phyloP scores from a whole-genome alignment of 2,888 invertebrate genomes.

The Parasteatoda lunata region DNA sequence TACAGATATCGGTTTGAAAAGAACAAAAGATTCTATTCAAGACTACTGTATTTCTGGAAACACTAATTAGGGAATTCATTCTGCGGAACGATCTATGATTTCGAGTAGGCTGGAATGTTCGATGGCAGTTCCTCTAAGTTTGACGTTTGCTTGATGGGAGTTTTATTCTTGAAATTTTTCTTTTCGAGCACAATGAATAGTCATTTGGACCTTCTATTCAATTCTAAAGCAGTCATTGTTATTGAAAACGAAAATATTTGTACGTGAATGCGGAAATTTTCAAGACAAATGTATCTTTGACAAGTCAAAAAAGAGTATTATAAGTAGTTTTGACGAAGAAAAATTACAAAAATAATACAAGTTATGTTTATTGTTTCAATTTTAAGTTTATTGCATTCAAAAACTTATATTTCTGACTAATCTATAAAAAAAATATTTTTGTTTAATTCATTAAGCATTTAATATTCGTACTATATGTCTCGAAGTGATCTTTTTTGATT shows the following conservation, averaged over 20 bases:
- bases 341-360: no score
- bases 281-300: neutral
- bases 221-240: neutral
- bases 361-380: no score
- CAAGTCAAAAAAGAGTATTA: no score
- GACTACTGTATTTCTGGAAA: slow-evolving; percentile 37
- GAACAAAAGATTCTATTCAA: neutral
- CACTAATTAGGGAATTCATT: slow-evolving; percentile 45
- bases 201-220: neutral
- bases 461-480: no score
- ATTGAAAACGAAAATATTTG: neutral
- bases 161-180: neutral
- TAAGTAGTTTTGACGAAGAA: no score
- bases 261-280: neutral
- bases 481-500: no score
- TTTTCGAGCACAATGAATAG: neutral
- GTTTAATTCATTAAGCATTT: no score
- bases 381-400: no score
- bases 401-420: no score
- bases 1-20: neutral
- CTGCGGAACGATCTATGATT: slow-evolving; percentile 27
- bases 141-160: neutral
- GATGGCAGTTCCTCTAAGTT: neutral
- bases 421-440: no score
- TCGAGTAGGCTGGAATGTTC: neutral